Conservation (phyloP, 2,888 invertebrate genomes). For the Agapostemon virescens region DNA sequence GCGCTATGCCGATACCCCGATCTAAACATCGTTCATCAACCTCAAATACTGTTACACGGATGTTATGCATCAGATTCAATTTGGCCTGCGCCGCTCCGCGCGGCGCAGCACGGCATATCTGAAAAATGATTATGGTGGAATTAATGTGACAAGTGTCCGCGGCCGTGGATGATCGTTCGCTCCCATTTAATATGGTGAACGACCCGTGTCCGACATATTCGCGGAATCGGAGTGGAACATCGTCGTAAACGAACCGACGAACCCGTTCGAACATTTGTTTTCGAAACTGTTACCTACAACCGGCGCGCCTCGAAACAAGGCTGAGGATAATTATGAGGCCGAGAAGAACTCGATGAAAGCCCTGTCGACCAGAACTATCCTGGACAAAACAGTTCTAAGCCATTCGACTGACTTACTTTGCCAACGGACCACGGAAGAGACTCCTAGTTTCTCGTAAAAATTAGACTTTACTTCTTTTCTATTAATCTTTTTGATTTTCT, state of each 20-base stretch:
- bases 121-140: slow-evolving; percentile 13
- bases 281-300: slow-evolving; percentile 37
- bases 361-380: slow-evolving; percentile 29
- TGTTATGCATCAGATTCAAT: slow-evolving; percentile 1
- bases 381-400: background rate
- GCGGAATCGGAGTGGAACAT: slow-evolving; percentile 52
- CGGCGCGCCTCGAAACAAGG: slow-evolving; percentile 34
- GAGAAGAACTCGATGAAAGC: slow-evolving; percentile 10
- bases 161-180: background rate
- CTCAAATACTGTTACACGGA: slow-evolving; percentile 23
- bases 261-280: slow-evolving; percentile 52
- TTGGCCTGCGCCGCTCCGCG: background rate
- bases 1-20: background rate
- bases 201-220: slow-evolving; percentile 5
- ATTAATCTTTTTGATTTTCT: background rate
- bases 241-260: slow-evolving; percentile 46
- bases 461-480: background rate
- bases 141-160: slow-evolving; percentile 30
- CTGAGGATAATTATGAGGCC: slow-evolving; percentile 32
- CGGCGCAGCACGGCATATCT: background rate
- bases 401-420: background rate
- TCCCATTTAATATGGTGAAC: slow-evolving; percentile 19
- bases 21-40: slow-evolving; percentile 9
- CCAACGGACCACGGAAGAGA: background rate
- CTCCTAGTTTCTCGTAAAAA: background rate